These are phyloP conservation scores for Barypeithes pellucidus DNA, from an alignment of 2,888 invertebrate genomes.

Conservation along the genomic window DNA sequence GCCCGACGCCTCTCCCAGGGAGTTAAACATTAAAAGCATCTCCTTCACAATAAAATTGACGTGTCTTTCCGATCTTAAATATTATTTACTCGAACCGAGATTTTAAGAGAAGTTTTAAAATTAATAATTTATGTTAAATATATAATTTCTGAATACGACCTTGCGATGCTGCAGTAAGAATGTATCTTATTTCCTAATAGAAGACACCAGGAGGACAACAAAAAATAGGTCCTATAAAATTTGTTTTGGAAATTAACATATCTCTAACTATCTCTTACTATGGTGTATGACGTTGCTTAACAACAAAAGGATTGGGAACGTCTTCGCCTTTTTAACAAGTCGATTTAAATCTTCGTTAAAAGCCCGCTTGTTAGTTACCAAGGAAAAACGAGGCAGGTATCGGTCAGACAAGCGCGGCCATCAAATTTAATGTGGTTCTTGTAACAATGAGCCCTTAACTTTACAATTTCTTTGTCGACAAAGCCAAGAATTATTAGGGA, in stretches of 20 bases:
- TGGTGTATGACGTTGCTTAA: neutral
- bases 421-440: conserved; percentile 38
- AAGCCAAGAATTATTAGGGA: neutral
- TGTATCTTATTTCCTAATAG: too few relatives aligned
- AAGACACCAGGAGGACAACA: too few relatives aligned
- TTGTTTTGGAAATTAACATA: neutral
- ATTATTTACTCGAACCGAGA: too few relatives aligned
- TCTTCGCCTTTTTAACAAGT: conserved; percentile 29
- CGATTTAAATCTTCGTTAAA: conserved; percentile 29
- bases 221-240: too few relatives aligned
- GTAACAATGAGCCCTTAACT: conserved; percentile 28
- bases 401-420: conserved; percentile 34
- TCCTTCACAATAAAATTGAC: too few relatives aligned
- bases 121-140: too few relatives aligned
- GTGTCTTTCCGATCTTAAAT: too few relatives aligned
- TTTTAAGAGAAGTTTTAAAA: too few relatives aligned
- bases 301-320: neutral
- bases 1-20: too few relatives aligned
- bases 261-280: neutral
- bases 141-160: too few relatives aligned
- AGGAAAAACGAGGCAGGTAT: conserved; percentile 35
- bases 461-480: neutral
- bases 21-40: too few relatives aligned
- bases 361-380: conserved; percentile 38
- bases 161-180: too few relatives aligned